Conservation (phyloP, 2,113 vertebrate species). For the Callaeas wilsoni region DNA sequence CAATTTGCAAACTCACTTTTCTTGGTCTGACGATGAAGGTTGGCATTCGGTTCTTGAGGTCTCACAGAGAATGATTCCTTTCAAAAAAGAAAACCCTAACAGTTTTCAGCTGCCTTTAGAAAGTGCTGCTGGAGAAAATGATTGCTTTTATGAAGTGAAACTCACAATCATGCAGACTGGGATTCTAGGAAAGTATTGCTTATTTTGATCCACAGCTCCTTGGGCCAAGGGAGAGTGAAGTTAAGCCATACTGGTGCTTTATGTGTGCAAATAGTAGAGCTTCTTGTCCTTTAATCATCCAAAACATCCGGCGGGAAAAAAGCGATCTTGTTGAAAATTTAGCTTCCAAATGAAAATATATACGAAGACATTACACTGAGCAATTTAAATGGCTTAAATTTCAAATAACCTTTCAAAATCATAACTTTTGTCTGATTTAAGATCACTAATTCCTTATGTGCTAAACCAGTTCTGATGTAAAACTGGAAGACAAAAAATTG, state of each 20-base stretch:
- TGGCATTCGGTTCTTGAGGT: not conserved
- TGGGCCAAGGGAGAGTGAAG: no score
- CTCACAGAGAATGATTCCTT: not conserved
- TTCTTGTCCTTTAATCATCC: not conserved
- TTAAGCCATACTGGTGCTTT: not conserved
- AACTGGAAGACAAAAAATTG: not conserved
- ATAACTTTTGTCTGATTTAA: not conserved
- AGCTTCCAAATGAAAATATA: not conserved
- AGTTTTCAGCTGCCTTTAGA: not conserved
- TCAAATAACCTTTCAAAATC: not conserved
- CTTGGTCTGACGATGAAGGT: not conserved
- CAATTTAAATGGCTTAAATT: not conserved
- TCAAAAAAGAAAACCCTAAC: not conserved
- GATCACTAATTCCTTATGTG: not conserved
- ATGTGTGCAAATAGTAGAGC: not conserved
- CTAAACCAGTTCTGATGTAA: not conserved
- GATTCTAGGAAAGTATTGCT: not conserved
- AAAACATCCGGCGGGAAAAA: not conserved
- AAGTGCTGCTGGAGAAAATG: not conserved
- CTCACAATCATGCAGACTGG: not conserved
- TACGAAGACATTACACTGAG: rapidly evolving
- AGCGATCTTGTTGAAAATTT: not conserved
- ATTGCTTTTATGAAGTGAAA: not conserved
- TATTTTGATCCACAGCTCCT: not conserved
- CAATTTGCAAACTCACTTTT: not conserved